Evolutionary conservation across 2,797 vertebrate genomes (phyloP), one percentile per base, ranked within the genome.

Genomic region (Eulemur mongoz): DNA sequence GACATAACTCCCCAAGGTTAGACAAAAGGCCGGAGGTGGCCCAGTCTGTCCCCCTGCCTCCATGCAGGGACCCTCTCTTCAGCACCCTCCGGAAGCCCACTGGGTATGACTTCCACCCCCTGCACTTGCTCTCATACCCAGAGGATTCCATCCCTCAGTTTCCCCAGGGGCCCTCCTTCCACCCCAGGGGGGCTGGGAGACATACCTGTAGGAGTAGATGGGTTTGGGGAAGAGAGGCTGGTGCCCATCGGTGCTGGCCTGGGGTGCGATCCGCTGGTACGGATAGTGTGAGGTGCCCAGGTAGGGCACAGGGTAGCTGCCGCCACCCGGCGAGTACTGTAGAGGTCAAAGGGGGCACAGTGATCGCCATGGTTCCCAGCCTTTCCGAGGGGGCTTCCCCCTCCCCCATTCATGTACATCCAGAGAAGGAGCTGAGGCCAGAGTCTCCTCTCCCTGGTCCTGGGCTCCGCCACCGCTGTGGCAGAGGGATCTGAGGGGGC

Each of bases 181-280:
- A 40, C 15, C 32, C 52, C 38, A 54, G 27, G 8, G 57, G 52
- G 32, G 17, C 38, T 61, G n/a, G 40, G 72, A 85, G 73, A 35
- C 3, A 90, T 99, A 99, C 99, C 99, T 99, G 99, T 99, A 99
- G 79, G 99, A 99, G 98, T 99, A 99, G 98, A 99, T 99, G 81
- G 99, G 99, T 94, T 99, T 99, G 23, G 99, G 99, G 94, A 99
- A 99, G 79, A 99, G 98, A 11, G 99, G 97, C 90, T 99, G 99
- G 83, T 99, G 98, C 23, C 98, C 97, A 3, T 99, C 99, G 20
- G 98, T 98, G 67, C 97, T 98, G 93, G 98, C 98, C 69, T 99
- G 98, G 69, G 99, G 98, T 84, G 99, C 98, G 7, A 99, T 98
- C 94, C 99, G 98, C 96, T 99, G 99, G 97, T 99, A 98, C 13